Conservation (phyloP, 2,797 vertebrate species). For the Spondyliosoma cantharus region DNA sequence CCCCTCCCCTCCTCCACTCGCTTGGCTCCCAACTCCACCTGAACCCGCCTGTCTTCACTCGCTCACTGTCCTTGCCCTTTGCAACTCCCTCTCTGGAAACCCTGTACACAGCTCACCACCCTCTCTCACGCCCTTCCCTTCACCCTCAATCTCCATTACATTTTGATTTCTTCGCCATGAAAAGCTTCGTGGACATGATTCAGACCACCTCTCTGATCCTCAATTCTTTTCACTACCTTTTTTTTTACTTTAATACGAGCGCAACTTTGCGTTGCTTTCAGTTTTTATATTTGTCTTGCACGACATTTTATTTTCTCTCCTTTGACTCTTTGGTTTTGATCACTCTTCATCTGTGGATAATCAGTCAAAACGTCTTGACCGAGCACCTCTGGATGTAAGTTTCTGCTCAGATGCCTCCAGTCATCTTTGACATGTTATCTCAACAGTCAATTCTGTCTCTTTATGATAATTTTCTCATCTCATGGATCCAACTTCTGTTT, state of each 20-base stretch:
- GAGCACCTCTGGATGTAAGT: constrained; percentile 36
- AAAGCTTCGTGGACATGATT: constrained; percentile 35
- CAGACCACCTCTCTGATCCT: constrained; percentile 24
- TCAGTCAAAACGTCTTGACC: constrained; percentile 38
- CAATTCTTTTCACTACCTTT: constrained; percentile 19
- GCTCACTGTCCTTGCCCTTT: constrained; percentile 45
- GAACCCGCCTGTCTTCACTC: constrained; percentile 46
- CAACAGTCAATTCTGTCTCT: constrained; percentile 18
- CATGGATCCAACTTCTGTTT: constrained; percentile 14
- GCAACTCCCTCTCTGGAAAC: constrained; percentile 41
- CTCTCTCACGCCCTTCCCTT: constrained; percentile 1
- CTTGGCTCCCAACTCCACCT: constrained; percentile 48
- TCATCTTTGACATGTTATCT: constrained; percentile 31
- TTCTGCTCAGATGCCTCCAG: constrained; percentile 1
- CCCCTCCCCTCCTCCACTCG: constrained; percentile 28
- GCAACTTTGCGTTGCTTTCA: neutral
- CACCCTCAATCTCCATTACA: constrained; percentile 22
- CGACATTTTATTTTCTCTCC: constrained; percentile 35
- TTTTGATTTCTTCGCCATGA: constrained; percentile 34
- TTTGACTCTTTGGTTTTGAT: constrained; percentile 42
- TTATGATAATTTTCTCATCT: constrained; percentile 36
- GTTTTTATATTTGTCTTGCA: constrained; percentile 34
- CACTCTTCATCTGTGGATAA: constrained; percentile 51
- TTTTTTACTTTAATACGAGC: constrained; percentile 3
- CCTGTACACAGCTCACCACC: constrained; percentile 28